Percentiles rank a stretch among this genome's conserved stretches.
Evolutionary conservation across 2,113 vertebrate species (phyloP).

Genomic region (Carlito syrichta): DNA sequence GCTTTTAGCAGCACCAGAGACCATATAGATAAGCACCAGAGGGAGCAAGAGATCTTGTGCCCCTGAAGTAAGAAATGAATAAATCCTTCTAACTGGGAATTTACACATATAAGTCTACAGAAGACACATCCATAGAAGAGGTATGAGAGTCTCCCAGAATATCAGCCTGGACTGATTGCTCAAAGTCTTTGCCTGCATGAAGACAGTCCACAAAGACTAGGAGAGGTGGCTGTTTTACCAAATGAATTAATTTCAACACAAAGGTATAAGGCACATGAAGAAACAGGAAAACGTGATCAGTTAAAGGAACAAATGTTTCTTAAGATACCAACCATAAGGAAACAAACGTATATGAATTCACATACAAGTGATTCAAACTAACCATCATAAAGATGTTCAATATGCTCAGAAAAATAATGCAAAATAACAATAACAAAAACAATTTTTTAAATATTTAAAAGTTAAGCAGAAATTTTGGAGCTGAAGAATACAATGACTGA

Average conservation of each 20-base stretch:
- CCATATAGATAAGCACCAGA: background rate
- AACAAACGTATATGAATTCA: background rate
- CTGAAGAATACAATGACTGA: background rate
- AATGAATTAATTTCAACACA: background rate
- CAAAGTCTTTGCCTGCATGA: background rate
- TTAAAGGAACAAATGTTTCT: background rate
- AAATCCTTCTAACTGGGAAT: background rate
- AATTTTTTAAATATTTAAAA: no score
- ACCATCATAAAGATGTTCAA: background rate
- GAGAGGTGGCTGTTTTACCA: background rate
- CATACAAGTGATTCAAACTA: background rate
- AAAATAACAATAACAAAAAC: background rate
- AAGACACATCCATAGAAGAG: background rate
- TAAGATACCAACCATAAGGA: background rate
- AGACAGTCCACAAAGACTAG: background rate
- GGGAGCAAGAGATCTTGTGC: background rate
- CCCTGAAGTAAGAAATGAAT: background rate
- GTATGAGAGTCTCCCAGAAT: background rate
- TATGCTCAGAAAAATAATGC: background rate
- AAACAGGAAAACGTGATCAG: background rate
- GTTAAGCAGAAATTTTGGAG: background rate
- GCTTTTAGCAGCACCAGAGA: background rate
- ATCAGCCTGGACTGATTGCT: background rate
- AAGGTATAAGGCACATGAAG: background rate
- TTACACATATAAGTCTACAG: background rate